These are phyloP conservation scores for Cataglyphis rosenhaueri DNA, from an alignment of 2,888 invertebrate genomes.

Conservation along the genomic window DNA sequence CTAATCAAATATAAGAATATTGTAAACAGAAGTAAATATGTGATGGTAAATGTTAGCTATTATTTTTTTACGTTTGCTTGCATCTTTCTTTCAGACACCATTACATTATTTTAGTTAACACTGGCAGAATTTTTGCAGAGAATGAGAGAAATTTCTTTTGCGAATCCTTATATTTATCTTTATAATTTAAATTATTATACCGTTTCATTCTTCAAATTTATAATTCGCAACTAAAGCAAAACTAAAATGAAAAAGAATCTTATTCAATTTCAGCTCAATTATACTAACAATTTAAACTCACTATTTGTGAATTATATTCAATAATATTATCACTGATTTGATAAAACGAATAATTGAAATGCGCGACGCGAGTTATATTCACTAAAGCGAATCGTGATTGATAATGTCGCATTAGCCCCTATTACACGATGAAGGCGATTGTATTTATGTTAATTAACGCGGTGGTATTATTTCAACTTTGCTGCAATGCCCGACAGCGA, in stretches of 20 bases:
- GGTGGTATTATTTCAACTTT: constrained; percentile 16
- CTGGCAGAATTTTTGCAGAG: neutral
- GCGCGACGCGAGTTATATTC: constrained; percentile 7
- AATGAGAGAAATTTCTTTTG: neutral
- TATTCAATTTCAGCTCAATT: neutral
- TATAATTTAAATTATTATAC: neutral
- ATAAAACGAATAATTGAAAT: neutral
- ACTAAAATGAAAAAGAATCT: neutral
- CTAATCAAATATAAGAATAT: constrained; percentile 28
- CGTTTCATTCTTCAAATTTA: neutral
- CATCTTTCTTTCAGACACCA: neutral
- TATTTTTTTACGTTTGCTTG: neutral
- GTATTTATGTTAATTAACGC: constrained; percentile 50
- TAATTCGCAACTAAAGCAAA: neutral
- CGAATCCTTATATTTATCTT: neutral
- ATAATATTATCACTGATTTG: neutral
- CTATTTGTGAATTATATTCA: neutral
- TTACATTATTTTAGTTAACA: neutral
- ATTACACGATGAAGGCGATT: constrained; percentile 26
- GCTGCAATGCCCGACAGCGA: neutral
- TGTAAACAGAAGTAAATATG: constrained; percentile 25
- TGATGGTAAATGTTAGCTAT: constrained; percentile 8
- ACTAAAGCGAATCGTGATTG: constrained; percentile 29
- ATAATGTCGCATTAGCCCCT: constrained; percentile 31
- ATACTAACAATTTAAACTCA: neutral